These are phyloP conservation scores for Diadema setosum DNA, from an alignment of 35 echinoderm and acorn worm genomes.

Conservation along the genomic window DNA sequence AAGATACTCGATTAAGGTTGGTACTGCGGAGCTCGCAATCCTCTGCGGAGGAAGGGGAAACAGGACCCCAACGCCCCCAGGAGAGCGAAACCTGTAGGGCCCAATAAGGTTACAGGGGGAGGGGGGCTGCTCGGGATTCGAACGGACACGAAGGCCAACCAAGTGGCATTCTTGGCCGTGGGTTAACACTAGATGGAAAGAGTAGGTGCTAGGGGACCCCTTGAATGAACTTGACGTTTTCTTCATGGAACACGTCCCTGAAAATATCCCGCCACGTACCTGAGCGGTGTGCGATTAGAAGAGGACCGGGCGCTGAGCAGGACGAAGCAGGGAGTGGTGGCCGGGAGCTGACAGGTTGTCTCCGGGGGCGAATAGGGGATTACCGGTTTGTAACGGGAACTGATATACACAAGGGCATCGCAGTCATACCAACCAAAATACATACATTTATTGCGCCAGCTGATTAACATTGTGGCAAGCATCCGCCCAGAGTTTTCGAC, in stretches of 20 bases:
- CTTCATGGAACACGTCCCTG: neutral
- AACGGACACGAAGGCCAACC: neutral
- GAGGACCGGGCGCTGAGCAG: neutral
- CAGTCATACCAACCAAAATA: conserved; percentile 18
- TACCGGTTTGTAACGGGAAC: conserved; percentile 30
- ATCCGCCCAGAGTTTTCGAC: neutral
- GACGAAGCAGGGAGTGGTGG: conserved; percentile 10
- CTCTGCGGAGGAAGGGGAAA: conserved; percentile 18
- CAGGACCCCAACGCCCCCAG: conserved; percentile 4
- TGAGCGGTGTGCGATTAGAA: neutral
- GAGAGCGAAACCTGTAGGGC: neutral
- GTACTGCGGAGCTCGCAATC: neutral
- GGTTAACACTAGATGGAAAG: too few relatives aligned
- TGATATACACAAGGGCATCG: conserved; percentile 21
- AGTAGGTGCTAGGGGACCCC: too few relatives aligned
- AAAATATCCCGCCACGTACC: neutral
- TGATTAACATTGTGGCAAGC: conserved; percentile 12
- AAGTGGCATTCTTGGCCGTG: too few relatives aligned
- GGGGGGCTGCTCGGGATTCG: neutral
- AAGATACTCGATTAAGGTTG: neutral
- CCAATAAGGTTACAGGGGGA: neutral
- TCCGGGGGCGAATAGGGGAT: neutral
- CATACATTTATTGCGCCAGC: neutral
- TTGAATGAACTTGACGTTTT: conserved; percentile 16
- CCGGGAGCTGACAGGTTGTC: neutral